Base-by-base conservation (phyloP, 2,888 invertebrate genomes). In the Scaptomyza tumidula region DNA sequence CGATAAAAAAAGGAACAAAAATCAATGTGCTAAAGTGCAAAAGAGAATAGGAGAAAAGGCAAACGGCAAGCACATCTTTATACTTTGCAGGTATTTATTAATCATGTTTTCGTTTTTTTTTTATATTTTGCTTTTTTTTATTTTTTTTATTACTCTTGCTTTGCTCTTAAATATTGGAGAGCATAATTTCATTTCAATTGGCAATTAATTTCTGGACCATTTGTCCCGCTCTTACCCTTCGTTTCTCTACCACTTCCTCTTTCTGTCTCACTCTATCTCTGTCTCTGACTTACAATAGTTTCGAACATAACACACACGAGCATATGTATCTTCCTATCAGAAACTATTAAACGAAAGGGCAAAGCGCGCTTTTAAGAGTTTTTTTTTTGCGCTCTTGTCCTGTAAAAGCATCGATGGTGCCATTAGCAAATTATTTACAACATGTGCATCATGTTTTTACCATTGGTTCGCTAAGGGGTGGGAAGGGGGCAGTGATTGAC, bases 381-480 rank as follows among this genome's bases (percentile, higher is more conserved):
- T 41, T 41, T 41, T 16, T 16, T 41, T 16, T 13, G 11, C 0
- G 13, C 13, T 33, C 13, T 49, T 49, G 43, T 54, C 46, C 60
- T 66, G 44, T 62, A 45, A 39, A 50, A 37, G 44, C 73, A 53
- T 57, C 74, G 53, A 54, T 64, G 78, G 82, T 66, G 72, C 87
- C 81, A 87, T 82, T 82, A 84, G 85, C 79, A 82, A 82, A 87
- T 82, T 82, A 82, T 82, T 87, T 85, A 84, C 78, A 84, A 80
- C 82, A 84, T 80, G 73, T 86, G 81, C 74, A 71, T 48, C 72
- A 59, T 75, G 65, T 66, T 77, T 59, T 65, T 61, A 57, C 50
- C 52, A 14, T 27, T 48, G 58, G 46, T 69, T 63, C 57, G 57
- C 27, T 16, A 75, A 33, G 53, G 54, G 37, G 1, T 54, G 64